These are phyloP conservation scores for Portunus trituberculatus DNA, from an alignment of 1,140 invertebrate genomes.

Conservation along the genomic window DNA sequence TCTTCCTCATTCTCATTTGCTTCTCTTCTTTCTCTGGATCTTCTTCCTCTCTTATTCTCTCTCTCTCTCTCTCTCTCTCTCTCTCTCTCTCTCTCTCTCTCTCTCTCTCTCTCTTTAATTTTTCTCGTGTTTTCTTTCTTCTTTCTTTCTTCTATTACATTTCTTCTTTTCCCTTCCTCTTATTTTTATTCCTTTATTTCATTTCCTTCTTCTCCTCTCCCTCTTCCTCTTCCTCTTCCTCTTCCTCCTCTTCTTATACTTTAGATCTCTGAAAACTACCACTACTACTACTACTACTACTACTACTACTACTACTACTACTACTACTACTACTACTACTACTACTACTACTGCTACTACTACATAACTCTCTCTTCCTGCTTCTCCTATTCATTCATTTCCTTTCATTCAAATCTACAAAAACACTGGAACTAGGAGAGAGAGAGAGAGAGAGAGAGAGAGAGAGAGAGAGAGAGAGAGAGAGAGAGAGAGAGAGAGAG, in stretches of 20 bases:
- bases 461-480: neutral
- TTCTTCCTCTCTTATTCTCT: neutral
- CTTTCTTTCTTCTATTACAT: neutral
- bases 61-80: neutral
- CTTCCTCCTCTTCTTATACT: neutral
- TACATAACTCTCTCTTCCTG: neutral
- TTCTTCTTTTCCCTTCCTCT: neutral
- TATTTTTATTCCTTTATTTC: neutral
- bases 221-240: neutral
- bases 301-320: slow-evolving; percentile 44
- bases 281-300: slow-evolving; percentile 43
- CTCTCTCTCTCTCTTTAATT: neutral
- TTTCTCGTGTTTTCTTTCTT: neutral
- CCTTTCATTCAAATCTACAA: neutral
- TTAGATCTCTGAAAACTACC: neutral
- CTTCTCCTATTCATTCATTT: neutral
- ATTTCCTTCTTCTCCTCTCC: neutral
- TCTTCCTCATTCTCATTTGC: too few relatives aligned
- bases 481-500: neutral
- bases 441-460: neutral
- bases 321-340: slow-evolving; percentile 45
- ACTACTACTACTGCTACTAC: slow-evolving; percentile 41
- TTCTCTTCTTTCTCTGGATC: neutral
- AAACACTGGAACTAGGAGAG: neutral
- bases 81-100: neutral